Evolutionary conservation across 1,140 invertebrate genomes (phyloP).

Genomic region (Orchestia grillus): DNA sequence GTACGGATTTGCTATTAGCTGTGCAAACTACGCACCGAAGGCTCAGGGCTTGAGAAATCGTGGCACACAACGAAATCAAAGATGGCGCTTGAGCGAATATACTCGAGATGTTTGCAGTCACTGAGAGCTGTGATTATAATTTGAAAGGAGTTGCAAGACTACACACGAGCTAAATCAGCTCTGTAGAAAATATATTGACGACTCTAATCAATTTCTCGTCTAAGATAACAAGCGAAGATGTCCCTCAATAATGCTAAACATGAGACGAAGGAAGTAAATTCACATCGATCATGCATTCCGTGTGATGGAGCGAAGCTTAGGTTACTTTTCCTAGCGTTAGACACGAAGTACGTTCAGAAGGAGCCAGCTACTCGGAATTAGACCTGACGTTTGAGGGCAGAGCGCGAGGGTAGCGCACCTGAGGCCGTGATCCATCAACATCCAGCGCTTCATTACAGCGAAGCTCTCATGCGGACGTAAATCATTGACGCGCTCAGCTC

Average conservation of each 20-base stretch:
- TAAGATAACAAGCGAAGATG: not conserved
- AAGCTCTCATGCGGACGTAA: constrained; percentile 21
- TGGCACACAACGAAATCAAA: not conserved
- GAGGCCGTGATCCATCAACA: constrained; percentile 36
- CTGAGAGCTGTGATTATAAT: not conserved
- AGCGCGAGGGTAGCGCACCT: constrained; percentile 20
- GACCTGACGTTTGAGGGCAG: not conserved
- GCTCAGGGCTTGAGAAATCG: not conserved
- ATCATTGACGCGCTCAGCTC: not conserved
- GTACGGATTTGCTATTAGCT: not conserved
- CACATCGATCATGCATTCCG: not conserved
- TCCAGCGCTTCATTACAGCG: constrained; percentile 29
- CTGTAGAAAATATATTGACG: not conserved
- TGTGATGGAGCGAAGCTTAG: not conserved
- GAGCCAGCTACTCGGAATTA: not conserved
- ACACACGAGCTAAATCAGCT: not conserved
- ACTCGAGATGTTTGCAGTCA: not conserved
- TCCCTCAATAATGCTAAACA: not conserved
- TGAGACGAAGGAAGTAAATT: not conserved
- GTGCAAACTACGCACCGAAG: not conserved
- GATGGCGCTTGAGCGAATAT: not conserved
- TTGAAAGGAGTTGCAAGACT: not conserved
- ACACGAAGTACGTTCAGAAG: not conserved
- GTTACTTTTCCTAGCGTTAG: not conserved
- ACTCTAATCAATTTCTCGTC: not conserved